Evolutionary conservation across 2,888 invertebrate genomes (phyloP), one percentile per base, ranked within the genome.

Genomic region (Stenodera caucasica): DNA sequence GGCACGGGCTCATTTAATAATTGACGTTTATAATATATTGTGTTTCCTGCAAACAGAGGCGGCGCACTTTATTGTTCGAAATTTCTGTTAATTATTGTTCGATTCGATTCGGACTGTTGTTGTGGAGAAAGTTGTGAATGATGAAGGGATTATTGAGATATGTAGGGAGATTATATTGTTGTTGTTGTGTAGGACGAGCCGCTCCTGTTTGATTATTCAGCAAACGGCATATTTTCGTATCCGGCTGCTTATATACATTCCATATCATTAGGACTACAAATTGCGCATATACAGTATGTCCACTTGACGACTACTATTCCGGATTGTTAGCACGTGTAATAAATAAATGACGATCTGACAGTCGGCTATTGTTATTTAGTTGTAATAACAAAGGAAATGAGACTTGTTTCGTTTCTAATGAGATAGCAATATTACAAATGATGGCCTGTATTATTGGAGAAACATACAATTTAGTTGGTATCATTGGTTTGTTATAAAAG

Each of bases 1-100:
- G 69, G 69, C 67, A 70, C 67, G 67, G 62, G 67, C 57, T 68
- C 69, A 66, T 68, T 69, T 70, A 66, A 63, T 67, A 68, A 70
- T 68, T 70, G 69, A 68, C 69, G 63, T 66, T 60, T 55, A 56
- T 67, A 68, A 69, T 68, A 68, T 67, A 69, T 66, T 58, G 60
- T 60, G 52, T 59, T 57, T 66, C 53, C 61, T 56, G 59, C 26
- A n/a, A 52, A 12, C 52, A 52, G 52, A 18, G 32, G 52, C 52
- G 52, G 52, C 53, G 62, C 58, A 51, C 53, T 58, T 58, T 58
- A 57, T 65, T 63, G 58, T 58, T 15, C 11, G 2, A 33, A 9
- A 12, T 33, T 5, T 30, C 4, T 52, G 15, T 18, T 3, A 5
- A 14, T 18, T 11, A 26, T 29, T 30, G n/a, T 52, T 52, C n/a